phyloP scores from a whole-genome alignment of 2,113 vertebrate species.

The Fregetta grallaria region DNA sequence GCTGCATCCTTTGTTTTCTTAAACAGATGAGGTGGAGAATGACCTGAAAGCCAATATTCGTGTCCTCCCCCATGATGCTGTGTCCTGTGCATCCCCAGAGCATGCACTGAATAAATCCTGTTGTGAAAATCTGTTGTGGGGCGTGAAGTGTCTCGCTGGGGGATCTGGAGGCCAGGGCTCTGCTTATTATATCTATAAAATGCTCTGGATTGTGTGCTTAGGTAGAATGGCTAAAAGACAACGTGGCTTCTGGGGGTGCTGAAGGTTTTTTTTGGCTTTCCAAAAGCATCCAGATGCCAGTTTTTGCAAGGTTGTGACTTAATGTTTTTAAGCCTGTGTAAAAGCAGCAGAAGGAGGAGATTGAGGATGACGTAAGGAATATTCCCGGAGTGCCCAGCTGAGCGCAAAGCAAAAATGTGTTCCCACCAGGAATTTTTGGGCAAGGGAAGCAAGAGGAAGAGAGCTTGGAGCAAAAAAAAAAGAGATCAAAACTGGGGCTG shows the following conservation, averaged over 20 bases:
- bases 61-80: not conserved
- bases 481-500: not conserved
- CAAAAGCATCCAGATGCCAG: not conserved
- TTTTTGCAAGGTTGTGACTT: not conserved
- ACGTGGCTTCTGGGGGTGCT: not conserved
- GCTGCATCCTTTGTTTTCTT: not conserved
- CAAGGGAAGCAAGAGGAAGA: not conserved
- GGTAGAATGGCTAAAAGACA: not conserved
- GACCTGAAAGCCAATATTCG: not conserved
- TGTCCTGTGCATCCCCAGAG: conserved; percentile 14
- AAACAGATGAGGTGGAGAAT: not conserved
- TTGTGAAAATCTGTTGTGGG: not conserved
- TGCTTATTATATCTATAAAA: not conserved
- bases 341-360: not conserved
- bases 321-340: not conserved
- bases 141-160: not conserved
- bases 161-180: not conserved
- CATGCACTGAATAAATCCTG: conserved; percentile 54
- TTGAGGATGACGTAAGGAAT: not conserved
- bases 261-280: not conserved
- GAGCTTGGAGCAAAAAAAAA: not conserved
- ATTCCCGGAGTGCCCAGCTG: not conserved
- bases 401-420: not conserved
- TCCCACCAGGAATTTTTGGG: not conserved
- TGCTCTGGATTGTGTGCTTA: not conserved